Conservation (phyloP, 2,113 vertebrate species). For the Acanthisitta chloris region DNA sequence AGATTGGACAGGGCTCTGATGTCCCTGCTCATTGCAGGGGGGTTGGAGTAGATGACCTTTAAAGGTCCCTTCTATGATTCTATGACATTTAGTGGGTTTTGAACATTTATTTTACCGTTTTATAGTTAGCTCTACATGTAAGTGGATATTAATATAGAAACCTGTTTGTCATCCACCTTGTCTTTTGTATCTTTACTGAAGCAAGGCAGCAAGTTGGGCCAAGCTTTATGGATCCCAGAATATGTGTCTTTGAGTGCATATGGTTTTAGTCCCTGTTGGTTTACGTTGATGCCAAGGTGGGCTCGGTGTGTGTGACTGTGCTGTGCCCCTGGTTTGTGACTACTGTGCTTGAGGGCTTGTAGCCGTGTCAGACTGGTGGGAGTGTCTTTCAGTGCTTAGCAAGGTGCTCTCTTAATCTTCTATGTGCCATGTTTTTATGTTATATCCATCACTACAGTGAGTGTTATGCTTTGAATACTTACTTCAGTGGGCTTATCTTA, state of each 20-base stretch:
- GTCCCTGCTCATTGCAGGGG: not conserved
- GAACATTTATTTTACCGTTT: not conserved
- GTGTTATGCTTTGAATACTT: not conserved
- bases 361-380: not conserved
- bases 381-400: not conserved
- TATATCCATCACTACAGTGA: not conserved
- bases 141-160: not conserved
- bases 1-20: not conserved
- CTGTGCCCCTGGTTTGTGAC: not conserved
- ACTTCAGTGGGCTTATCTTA: not conserved
- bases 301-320: not conserved
- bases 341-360: rapidly evolving
- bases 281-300: not conserved
- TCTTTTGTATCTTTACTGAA: not conserved
- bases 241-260: not conserved
- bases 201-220: not conserved
- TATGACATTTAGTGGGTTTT: not conserved
- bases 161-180: not conserved
- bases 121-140: rapidly evolving
- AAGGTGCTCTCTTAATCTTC: not conserved
- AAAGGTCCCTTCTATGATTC: not conserved
- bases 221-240: not conserved
- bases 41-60: not conserved
- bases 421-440: not conserved
- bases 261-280: not conserved